These are phyloP conservation scores for Habroteleia sp. DNA, from an alignment of 2,888 invertebrate genomes.

Conservation along the genomic window DNA sequence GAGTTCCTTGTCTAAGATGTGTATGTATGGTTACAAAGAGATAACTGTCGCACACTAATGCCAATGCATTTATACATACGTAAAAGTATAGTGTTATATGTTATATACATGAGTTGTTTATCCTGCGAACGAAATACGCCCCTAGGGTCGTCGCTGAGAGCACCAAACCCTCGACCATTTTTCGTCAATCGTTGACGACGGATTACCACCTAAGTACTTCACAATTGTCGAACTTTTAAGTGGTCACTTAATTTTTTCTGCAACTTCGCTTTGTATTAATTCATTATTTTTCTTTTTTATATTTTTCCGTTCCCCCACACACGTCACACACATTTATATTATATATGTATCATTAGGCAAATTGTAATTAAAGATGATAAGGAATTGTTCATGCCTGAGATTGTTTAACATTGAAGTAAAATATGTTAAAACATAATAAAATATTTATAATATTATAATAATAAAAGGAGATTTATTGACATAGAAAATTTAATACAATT, in stretches of 20 bases:
- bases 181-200: constrained; percentile 67
- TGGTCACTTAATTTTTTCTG: constrained; percentile 65
- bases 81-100: constrained; percentile 25
- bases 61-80: constrained; percentile 29
- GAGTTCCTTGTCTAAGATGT: constrained; percentile 22
- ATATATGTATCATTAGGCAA: too few species aligned
- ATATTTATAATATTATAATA: too few species aligned
- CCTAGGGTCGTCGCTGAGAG: constrained; percentile 58
- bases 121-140: constrained; percentile 66
- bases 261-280: constrained; percentile 12
- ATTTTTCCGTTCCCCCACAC: too few species aligned
- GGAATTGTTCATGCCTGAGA: too few species aligned
- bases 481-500: too few species aligned
- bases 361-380: too few species aligned
- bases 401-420: too few species aligned
- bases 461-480: too few species aligned
- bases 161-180: constrained; percentile 62
- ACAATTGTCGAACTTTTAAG: constrained; percentile 67
- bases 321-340: too few species aligned
- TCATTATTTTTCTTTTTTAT: constrained; percentile 10
- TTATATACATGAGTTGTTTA: constrained; percentile 60
- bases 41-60: constrained; percentile 43
- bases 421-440: too few species aligned
- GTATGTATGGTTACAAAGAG: constrained; percentile 49
- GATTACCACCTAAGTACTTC: constrained; percentile 71